Base-by-base conservation (phyloP, 2,888 invertebrate genomes). In the Stenurella melanura region DNA sequence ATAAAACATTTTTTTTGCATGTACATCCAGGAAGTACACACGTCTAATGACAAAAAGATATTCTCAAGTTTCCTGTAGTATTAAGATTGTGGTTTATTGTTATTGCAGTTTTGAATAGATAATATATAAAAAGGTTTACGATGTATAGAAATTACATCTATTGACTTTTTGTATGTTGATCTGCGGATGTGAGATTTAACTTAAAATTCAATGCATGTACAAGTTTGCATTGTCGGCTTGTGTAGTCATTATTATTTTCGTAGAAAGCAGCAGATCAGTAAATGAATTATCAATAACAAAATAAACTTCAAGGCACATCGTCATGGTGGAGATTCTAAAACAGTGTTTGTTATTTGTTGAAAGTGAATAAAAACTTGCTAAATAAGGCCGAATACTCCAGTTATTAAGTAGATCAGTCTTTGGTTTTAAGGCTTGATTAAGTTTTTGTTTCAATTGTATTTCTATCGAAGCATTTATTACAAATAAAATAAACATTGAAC, bases 121-220 rank as follows among this genome's bases (percentile, higher is more conserved):
- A 34, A 64, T 64, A 18, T 30, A 9, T 17, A 38, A 26, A 38
- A 18, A 64, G 11, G 3, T 12, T 63, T 38, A n/a, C 6, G n/a
- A 42, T 64, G 42, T 26, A 60, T 60, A 42, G 19, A 56, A 70
- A 60, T 50, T 50, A n/a, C 50, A 50, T 15, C n/a, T 70, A 70
- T 71, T 75, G 71, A 71, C 68, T 70, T 76, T 76, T 77, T 77
- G 77, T 76, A 63, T 66, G 54, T 57, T 75, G 58, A 75, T 74
- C 76, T 75, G 73, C 79, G 79, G 79, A 79, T 79, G 79, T 77
- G 58, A 67, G 50, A 70, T 63, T 66, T 38, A 57, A 77, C 66
- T 79, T 73, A 19, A 63, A 61, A 79, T 77, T 75, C 79, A 73
- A 63, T 58, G 38, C 77, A 57, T 64, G 77, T 71, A 57, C 30